phyloP scores from a whole-genome alignment of 2,888 invertebrate genomes.

The Cremastinae sp. region DNA sequence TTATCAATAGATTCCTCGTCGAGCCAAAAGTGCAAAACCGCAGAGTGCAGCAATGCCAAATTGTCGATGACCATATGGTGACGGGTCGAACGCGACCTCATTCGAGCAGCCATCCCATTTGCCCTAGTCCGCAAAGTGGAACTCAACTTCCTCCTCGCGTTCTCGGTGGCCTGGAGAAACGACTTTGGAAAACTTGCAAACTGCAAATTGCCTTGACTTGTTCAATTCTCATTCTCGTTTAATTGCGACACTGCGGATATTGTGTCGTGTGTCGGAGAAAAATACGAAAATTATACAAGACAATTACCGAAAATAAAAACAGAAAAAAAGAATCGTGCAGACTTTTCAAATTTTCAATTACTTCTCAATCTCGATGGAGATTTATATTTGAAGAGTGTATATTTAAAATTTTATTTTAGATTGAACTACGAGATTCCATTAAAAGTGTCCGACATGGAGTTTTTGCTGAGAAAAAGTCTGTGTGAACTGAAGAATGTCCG shows the following conservation, averaged over 20 bases:
- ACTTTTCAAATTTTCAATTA: too few relatives aligned
- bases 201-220: constrained; percentile 66
- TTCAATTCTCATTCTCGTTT: constrained; percentile 47
- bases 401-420: too few relatives aligned
- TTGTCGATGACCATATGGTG: constrained; percentile 50
- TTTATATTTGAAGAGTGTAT: too few relatives aligned
- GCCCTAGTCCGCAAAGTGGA: constrained; percentile 36
- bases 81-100: constrained; percentile 45
- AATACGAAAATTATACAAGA: background rate
- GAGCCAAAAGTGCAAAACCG: constrained; percentile 24
- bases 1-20: constrained; percentile 24
- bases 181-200: constrained; percentile 69
- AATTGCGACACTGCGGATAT: constrained; percentile 45
- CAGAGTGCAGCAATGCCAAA: constrained; percentile 42
- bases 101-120: constrained; percentile 33
- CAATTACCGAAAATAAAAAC: too few relatives aligned
- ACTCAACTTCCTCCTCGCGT: constrained; percentile 26
- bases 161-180: constrained; percentile 49
- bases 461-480: too few relatives aligned
- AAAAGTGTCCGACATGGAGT: too few relatives aligned
- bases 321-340: too few relatives aligned
- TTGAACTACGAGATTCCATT: too few relatives aligned
- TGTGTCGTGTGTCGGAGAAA: constrained; percentile 9
- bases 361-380: too few relatives aligned
- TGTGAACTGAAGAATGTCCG: too few relatives aligned